Percentiles rank a stretch among this genome's conserved stretches.
Evolutionary conservation across 2,797 vertebrate genomes (phyloP).

Genomic region (Mormyrops attenuatus): DNA sequence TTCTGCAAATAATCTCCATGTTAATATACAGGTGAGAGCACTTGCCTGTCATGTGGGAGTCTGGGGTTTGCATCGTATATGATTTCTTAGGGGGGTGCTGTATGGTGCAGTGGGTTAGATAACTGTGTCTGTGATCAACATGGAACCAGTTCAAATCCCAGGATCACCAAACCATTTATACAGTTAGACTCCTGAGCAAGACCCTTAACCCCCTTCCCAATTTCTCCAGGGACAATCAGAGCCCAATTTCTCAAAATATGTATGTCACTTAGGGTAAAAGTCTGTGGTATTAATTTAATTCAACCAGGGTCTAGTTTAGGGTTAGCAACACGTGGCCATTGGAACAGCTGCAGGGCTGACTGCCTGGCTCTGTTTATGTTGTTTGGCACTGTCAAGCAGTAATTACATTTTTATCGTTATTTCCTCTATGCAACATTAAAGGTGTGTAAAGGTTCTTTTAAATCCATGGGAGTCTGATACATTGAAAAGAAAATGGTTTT

Average conservation of each 20-base stretch:
- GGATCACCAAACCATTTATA: not conserved
- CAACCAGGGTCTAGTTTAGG: not conserved
- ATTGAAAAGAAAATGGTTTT: conserved; percentile 5
- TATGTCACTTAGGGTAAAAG: not conserved
- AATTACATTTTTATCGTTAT: not conserved
- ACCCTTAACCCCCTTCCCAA: not conserved
- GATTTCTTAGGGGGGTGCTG: not conserved
- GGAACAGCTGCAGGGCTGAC: not conserved
- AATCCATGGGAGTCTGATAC: not conserved
- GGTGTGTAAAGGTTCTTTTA: not conserved
- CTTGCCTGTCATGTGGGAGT: not conserved
- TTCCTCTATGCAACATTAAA: not conserved
- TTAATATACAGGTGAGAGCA: not conserved
- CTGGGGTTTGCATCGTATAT: not conserved
- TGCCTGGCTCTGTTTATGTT: not conserved
- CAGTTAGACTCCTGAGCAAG: not conserved
- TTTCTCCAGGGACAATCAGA: not conserved
- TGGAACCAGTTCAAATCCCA: not conserved
- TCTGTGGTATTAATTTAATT: not conserved
- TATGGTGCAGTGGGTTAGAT: not conserved
- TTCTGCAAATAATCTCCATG: not conserved
- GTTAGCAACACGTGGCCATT: not conserved
- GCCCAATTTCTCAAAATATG: not conserved
- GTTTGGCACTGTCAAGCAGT: not conserved
- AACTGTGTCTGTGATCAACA: not conserved